Conservation (phyloP, 2,888 invertebrate species). For the Nemoura dubitans region DNA sequence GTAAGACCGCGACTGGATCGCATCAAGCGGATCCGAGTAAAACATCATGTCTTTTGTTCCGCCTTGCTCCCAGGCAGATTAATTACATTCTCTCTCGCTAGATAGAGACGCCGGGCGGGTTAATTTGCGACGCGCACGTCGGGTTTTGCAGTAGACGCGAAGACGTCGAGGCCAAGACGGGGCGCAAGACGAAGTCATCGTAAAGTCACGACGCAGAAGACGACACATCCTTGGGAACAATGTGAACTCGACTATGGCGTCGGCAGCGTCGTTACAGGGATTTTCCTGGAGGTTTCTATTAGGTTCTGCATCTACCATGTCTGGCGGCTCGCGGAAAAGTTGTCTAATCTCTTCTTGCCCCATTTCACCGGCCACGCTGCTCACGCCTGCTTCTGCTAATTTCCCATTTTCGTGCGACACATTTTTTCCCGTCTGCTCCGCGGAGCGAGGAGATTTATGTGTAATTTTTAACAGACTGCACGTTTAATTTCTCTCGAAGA, state of each 20-base stretch:
- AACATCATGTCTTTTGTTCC: constrained; percentile 2
- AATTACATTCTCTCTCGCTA: background rate
- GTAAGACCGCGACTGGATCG: background rate
- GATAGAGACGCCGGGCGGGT: background rate
- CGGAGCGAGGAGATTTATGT: background rate
- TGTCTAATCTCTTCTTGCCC: constrained; percentile 12
- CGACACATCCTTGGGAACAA: constrained; percentile 26
- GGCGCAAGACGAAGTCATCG: background rate
- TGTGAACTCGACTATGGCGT: constrained; percentile 29
- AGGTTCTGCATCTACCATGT: background rate
- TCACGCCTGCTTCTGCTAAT: background rate
- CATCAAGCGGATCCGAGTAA: background rate
- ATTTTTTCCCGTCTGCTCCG: background rate
- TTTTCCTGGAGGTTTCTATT: background rate
- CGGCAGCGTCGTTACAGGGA: background rate
- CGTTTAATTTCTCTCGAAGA: background rate
- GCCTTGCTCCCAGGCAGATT: background rate
- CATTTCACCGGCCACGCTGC: background rate
- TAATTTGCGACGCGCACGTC: background rate
- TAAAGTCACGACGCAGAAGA: background rate
- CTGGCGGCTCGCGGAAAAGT: background rate
- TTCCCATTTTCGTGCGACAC: background rate
- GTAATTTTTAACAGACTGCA: background rate
- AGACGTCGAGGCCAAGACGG: background rate
- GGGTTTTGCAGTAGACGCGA: background rate